Conservation (phyloP, 2,113 vertebrate species). For the Heterocephalus glaber region DNA sequence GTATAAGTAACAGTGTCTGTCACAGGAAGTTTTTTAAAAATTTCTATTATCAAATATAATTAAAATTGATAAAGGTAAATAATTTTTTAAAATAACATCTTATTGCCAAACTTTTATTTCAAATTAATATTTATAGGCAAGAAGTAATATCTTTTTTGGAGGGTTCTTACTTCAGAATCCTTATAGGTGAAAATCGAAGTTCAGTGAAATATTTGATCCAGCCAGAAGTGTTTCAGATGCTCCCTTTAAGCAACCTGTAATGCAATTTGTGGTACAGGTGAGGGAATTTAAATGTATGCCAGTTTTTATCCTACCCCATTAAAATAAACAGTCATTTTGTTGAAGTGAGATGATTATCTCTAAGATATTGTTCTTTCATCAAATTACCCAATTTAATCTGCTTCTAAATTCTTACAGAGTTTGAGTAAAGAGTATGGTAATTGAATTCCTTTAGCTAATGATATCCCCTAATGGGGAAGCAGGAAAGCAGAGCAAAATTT, state of each 20-base stretch:
- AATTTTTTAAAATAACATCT: neutral
- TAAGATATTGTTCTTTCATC: slow-evolving; percentile 70
- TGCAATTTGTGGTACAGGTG: slow-evolving; percentile 30
- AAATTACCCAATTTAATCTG: slow-evolving; percentile 60
- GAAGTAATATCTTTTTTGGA: neutral
- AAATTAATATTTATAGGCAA: neutral
- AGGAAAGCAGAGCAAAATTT: neutral
- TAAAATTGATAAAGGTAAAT: neutral
- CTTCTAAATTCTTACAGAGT: slow-evolving; percentile 14
- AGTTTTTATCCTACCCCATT: slow-evolving; percentile 52
- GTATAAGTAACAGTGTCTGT: neutral
- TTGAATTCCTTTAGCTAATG: slow-evolving; percentile 69
- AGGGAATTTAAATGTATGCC: slow-evolving; percentile 58
- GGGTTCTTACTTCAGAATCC: neutral
- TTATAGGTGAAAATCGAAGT: neutral
- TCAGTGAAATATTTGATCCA: slow-evolving; percentile 13
- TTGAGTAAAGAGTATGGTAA: slow-evolving; percentile 69
- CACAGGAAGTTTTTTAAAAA: neutral
- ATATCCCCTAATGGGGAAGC: neutral
- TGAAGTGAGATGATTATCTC: slow-evolving; percentile 50
- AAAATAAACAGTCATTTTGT: slow-evolving; percentile 63
- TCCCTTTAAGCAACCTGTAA: slow-evolving; percentile 11
- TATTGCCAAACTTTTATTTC: neutral
- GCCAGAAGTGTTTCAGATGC: neutral
- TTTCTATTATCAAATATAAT: neutral